Evolutionary conservation across 1,140 invertebrate genomes (phyloP), one percentile per base, ranked within the genome.

Genomic region (Tigriopus japonicus): DNA sequence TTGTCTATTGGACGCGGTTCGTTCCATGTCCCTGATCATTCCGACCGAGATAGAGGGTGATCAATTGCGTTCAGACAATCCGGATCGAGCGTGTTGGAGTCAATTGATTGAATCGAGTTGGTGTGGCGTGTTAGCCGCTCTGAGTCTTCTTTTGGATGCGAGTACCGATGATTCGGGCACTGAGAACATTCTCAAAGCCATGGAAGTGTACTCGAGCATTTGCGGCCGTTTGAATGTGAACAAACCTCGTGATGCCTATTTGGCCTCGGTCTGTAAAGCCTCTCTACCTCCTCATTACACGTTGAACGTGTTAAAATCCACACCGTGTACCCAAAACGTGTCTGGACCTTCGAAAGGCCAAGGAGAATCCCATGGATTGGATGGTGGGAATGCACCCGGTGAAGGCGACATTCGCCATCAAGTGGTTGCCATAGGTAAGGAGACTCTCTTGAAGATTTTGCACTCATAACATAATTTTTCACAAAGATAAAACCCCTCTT

Each of bases 201-300:
- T 95, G 68, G 87, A 94, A 71, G 85, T 83, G 0, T 86, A 88
- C 67, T 85, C 86, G 0, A 81, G 81, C 15, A 68, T 91, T 0
- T 86, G 85, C 67, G 88, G 87, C 12, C 71, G 79, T 61, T 69
- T 90, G 45, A 80, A 80, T 23, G 70, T 90, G 63, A 77, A 78
- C 28, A 81, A 77, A 28, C 81, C 87, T 0, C 77, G 91, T 45
- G 91, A 96, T 75, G 88, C 90, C 23, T 93, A 94, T 67, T 86
- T 95, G 43, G 89, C 86, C 51, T 84, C 90, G 5, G 80, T 97
- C 67, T 97, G 93, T 70, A 89, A 93, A 70, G 86, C 87, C 3
- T 93, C 91, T 0, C 75, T 98, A 61, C 94, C 94, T 2, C 87
- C 88, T 9, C 88, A 93, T 73, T 98, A 97, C 74, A 88, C 88